Conservation (phyloP, 2,113 vertebrate species). For the Chauna torquata region DNA sequence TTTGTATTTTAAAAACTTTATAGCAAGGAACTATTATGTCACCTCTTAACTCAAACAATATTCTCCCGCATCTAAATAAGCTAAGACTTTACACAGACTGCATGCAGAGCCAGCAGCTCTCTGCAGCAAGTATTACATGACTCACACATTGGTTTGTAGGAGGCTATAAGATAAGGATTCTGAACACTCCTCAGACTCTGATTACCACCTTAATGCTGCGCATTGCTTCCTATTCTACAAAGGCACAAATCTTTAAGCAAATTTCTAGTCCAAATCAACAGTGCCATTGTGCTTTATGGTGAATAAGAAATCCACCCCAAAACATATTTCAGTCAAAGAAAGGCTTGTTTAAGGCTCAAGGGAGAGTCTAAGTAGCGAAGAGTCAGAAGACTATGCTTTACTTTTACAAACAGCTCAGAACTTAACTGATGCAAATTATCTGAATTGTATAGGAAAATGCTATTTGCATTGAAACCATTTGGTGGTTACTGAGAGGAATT, state of each 20-base stretch:
- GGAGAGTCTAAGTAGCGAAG: background rate
- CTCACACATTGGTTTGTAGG: background rate
- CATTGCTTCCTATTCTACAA: background rate
- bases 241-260: background rate
- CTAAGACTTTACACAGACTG: background rate
- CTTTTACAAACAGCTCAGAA: background rate
- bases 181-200: background rate
- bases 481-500: background rate
- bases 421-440: background rate
- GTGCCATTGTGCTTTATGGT: background rate
- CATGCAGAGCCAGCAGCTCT: background rate
- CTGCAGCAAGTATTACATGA: background rate
- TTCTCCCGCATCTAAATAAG: background rate
- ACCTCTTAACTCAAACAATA: background rate
- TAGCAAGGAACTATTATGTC: background rate
- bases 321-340: background rate
- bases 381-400: background rate
- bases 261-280: background rate
- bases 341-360: background rate
- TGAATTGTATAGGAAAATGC: background rate
- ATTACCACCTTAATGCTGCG: background rate
- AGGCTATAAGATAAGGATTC: background rate
- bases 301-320: background rate
- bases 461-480: background rate
- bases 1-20: background rate